Base-by-base conservation (phyloP, 2,888 invertebrate species). In the Parnassius mnemosyne region DNA sequence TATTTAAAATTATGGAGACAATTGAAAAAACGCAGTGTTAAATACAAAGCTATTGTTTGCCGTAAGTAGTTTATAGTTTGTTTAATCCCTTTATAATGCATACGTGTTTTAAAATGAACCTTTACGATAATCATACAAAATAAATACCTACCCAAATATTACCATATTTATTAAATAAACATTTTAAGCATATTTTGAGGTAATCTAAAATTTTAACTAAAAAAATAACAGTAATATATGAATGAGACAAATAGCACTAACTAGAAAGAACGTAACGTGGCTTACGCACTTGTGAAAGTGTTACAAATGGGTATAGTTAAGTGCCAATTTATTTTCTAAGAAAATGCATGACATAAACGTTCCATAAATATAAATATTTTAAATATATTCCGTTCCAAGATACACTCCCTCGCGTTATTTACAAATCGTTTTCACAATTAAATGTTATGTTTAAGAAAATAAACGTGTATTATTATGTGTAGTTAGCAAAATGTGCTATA, bases 211-310 rank as follows among this genome's bases (percentile, higher is more conserved):
- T 34, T 20, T 20, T 20, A 20, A 20, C 20, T 20, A 34, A 7
- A 34, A 25, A 34, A 34, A 34, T 34, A 34, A 34, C 34, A 34
- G 46, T 12, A 3, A 46, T n/a, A 46, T 12, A 46, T 9, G 13
- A 49, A 9, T 9, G 3, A 49, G n/a, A 49, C n/a, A 7, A 34
- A 34, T 34, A 7, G 34, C 34, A 34, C 34, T 34, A 49, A 49
- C 49, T n/a, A 49, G 49, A 12, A 16, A 49, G 16, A 50, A 49
- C 42, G n/a, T 59, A 60, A 53, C 53, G 42, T 20, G 25, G 5
- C 54, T 54, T 60, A 44, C 50, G 54, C 54, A 60, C 42, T 53
- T 46, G 20, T 47, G 57, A 61, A 61, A 61, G 61, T 57, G 47
- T 61, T 49, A 57, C 61, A 49, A 11, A 34, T 49, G 49, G 3